Base-by-base conservation (phyloP, 2,113 vertebrate genomes). In the Hassar affinis region DNA sequence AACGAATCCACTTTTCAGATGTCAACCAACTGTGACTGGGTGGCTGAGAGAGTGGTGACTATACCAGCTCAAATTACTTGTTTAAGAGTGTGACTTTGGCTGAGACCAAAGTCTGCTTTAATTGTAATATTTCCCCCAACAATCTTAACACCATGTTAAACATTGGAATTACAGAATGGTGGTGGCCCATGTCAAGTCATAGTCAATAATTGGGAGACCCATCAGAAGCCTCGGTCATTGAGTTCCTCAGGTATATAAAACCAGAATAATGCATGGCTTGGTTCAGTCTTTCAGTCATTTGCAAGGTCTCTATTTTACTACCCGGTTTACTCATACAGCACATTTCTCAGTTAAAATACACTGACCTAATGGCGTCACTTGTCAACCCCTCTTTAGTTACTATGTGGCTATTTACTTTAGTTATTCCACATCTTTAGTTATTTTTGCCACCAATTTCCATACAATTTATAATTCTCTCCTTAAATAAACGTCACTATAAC, bases 131-230 rank as follows among this genome's bases (percentile, higher is more conserved):
- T 85, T 62, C 54, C 49, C 62, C 18, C 42, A 76, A 88, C 85
- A 89, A 87, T 77, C 88, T 90, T 94, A 94, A 94, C 90, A 86
- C 80, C 91, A 86, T 95, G 75, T 95, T 93, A 94, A 96, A 96
- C 94, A 94, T 98, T 98, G 97, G 93, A 96, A 95, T 99, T 99
- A 93, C 97, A 99, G 98, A 97, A 91, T 92, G 95, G 95, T 93
- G 94, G 92, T 94, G 97, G 94, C 92, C 96, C 96, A 93, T 95
- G 95, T 91, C 97, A 98, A 95, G 97, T 98, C 94, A 96, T 99
- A 96, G 94, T 99, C 96, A 97, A 95, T 96, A 95, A 93, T 95
- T 99, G 98, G 98, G 98, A 99, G 97, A 99, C 96, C 94, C 97
- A 98, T 97, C 97, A 95, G 89, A 96, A 95, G 86, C 96, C 97